Evolutionary conservation across 2,797 vertebrate genomes (phyloP).

Genomic region (Heteromormyrus szaboi): DNA sequence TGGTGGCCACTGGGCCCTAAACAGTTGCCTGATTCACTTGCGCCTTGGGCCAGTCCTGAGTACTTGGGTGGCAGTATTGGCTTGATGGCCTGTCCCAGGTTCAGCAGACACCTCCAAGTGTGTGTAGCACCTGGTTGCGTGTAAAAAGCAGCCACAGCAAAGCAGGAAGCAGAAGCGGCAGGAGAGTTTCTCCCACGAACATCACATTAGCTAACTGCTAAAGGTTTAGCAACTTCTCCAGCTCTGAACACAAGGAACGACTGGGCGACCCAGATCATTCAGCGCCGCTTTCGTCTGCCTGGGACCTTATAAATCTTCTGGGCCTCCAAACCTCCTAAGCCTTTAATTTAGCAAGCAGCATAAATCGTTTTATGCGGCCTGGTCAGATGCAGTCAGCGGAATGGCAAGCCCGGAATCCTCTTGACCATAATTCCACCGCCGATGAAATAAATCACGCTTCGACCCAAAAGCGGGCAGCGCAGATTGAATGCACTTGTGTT

Average conservation of each 20-base stretch:
- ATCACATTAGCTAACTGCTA: not conserved
- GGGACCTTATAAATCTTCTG: not conserved
- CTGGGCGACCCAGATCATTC: not conserved
- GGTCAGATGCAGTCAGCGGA: not conserved
- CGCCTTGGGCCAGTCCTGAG: not conserved
- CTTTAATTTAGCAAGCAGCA: slow-evolving; percentile 7
- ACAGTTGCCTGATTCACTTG: not conserved
- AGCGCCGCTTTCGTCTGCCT: slow-evolving; percentile 1
- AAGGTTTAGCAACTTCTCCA: not conserved
- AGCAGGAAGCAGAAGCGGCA: not conserved
- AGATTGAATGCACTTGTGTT: slow-evolving; percentile 9
- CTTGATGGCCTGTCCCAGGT: not conserved
- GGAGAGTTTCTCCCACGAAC: not conserved
- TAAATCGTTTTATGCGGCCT: slow-evolving; percentile 20
- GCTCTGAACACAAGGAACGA: not conserved
- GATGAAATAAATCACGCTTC: not conserved
- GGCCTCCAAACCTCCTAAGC: not conserved
- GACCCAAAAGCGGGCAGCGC: not conserved
- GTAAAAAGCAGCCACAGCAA: not conserved
- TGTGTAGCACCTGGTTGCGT: not conserved
- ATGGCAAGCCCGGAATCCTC: slow-evolving; percentile 2
- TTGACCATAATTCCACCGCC: not conserved
- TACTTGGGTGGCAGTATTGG: not conserved
- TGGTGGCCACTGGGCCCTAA: not conserved
- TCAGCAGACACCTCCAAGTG: not conserved